Conservation (phyloP, 2,797 vertebrate species). For the Dendrocincla fuliginosa region DNA sequence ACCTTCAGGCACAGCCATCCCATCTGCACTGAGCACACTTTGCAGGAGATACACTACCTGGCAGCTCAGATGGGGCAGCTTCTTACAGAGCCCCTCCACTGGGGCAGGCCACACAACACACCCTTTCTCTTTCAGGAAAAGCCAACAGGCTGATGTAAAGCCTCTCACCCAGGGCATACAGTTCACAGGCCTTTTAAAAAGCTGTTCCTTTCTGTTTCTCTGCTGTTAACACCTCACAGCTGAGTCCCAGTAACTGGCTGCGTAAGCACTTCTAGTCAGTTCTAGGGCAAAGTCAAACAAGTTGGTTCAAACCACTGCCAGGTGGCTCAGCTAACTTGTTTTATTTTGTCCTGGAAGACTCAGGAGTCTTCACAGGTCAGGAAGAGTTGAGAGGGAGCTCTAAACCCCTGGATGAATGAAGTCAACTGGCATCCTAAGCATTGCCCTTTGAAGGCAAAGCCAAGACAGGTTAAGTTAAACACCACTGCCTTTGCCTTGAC, state of each 20-base stretch:
- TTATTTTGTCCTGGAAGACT: constrained; percentile 53
- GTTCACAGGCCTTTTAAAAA: neutral
- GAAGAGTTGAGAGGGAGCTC: constrained; percentile 45
- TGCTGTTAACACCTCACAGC: constrained; percentile 33
- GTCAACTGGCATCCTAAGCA: neutral
- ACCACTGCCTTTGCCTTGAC: neutral
- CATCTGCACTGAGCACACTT: neutral
- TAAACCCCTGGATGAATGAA: neutral
- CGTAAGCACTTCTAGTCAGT: constrained; percentile 60
- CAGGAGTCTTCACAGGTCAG: constrained; percentile 24
- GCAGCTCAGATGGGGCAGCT: neutral
- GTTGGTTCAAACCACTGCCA: constrained; percentile 53
- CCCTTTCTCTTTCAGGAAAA: neutral
- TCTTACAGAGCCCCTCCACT: neutral
- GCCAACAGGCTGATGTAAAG: neutral
- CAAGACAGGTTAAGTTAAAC: neutral
- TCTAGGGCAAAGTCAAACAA: constrained; percentile 65
- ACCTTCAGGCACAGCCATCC: neutral
- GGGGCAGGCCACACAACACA: neutral
- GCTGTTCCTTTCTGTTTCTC: neutral
- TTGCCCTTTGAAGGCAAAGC: neutral
- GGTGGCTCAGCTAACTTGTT: constrained; percentile 54
- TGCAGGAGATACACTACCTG: neutral
- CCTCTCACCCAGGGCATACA: neutral
- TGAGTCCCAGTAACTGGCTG: constrained; percentile 30